Evolutionary conservation across 2,113 vertebrate species (phyloP), one percentile per base, ranked within the genome.

Genomic region (Garra rufa): DNA sequence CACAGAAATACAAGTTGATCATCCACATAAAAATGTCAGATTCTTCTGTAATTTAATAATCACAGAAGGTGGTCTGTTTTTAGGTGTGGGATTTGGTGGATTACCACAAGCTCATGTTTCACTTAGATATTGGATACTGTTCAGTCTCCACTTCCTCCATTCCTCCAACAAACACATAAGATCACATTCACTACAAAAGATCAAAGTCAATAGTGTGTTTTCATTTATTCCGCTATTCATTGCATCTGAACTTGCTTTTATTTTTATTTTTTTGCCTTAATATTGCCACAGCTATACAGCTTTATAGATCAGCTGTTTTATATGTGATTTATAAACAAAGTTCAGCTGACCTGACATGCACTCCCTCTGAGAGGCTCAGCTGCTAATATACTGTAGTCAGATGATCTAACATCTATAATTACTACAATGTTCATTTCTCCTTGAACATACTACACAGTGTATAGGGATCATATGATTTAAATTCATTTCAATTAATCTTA

Each of bases 1-100:
- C 63, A 67, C 63, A 19, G 19, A 43, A 71, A 71, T 24, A 8
- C 10, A 71, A 21, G 34, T 24, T 71, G 69, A 14, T 43, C 69
- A 71, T 67, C 9, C 65, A 38, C 65, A 67, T 34, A 67, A 17
- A 70, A 70, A 70, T 70, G 30, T 19, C 63, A 34, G 30, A 38
- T 34, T 4, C 30, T 21, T 38, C 21, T 41, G 70, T 24, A 46
- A 46, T 41, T 24, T 44, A 26, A 73, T 73, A 14, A 73, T 26
- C 70, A 15, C 43, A 46, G 70, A 73, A 15, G 70, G 70, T 73
- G 70, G 70, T 73, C 70, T 4, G 41, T 73, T 71, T 71, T 71
- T 15, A 71, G 70, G 21, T 14, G 41, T 71, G 69, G 70, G 41
- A 26, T 73, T 73, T 73, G n/a, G 70, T 73, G 70, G 41, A 26